Percentiles rank a stretch among this genome's conserved stretches.
Evolutionary conservation across 2,888 invertebrate genomes (phyloP).

Genomic region (Ophioninae sp.): DNA sequence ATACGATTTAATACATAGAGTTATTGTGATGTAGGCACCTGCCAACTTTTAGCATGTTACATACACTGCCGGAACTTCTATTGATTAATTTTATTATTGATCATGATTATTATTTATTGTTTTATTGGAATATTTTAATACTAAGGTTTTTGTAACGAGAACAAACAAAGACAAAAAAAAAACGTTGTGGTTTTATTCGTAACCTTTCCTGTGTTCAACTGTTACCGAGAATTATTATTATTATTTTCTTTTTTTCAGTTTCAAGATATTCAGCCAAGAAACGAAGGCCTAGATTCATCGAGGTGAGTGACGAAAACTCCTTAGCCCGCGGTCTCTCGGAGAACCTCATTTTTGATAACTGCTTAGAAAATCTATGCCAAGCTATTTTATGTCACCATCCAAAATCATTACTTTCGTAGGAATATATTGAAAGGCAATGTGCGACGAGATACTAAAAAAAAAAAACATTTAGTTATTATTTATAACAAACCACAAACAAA

Average conservation of each 20-base stretch:
- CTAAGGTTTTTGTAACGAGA: slow-evolving; percentile 80
- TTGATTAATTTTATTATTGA: slow-evolving; percentile 79
- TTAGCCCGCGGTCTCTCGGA: too few species aligned
- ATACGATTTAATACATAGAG: slow-evolving; percentile 68
- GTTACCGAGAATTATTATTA: background rate
- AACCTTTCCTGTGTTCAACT: background rate
- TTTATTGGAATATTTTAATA: slow-evolving; percentile 81
- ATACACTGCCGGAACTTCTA: slow-evolving; percentile 80
- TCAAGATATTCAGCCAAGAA: background rate
- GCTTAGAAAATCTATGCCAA: too few species aligned
- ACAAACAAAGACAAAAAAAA: background rate
- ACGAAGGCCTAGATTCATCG: background rate
- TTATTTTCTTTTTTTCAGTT: background rate
- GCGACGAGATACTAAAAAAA: too few species aligned
- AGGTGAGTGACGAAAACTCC: too few species aligned
- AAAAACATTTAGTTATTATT: too few species aligned
- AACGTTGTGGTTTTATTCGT: background rate
- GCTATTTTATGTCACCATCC: too few species aligned
- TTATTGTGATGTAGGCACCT: slow-evolving; percentile 76
- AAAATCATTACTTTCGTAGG: too few species aligned
- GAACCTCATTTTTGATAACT: too few species aligned
- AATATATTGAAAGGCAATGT: too few species aligned
- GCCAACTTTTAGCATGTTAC: slow-evolving; percentile 76
- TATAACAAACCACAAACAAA: too few species aligned
- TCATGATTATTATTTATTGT: slow-evolving; percentile 80